Percentiles rank a stretch among this genome's conserved stretches.
Conservation (phyloP, 2,888 invertebrate genomes). For the Nomada flava region DNA sequence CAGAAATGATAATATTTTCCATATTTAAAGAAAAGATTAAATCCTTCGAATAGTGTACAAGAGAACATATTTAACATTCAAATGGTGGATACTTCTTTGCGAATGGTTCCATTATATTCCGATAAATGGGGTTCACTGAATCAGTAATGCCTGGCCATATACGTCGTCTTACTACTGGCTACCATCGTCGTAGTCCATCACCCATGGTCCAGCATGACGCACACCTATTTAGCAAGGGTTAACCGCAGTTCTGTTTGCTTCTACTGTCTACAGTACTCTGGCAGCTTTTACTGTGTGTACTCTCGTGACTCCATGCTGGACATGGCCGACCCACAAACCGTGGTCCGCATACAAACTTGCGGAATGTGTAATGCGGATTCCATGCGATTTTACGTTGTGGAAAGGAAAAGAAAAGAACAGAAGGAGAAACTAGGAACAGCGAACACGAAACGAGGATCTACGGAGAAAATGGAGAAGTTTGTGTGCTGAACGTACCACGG, state of each 20-base stretch:
- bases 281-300: slow-evolving; percentile 57
- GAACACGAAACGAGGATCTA: slow-evolving; percentile 2
- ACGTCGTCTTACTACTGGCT: slow-evolving; percentile 32
- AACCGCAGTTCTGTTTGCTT: slow-evolving; percentile 56
- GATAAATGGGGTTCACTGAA: too few relatives aligned
- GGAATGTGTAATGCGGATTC: slow-evolving; percentile 52
- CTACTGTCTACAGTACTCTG: slow-evolving; percentile 44
- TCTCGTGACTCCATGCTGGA: slow-evolving; percentile 46
- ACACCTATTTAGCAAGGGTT: slow-evolving; percentile 56
- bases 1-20: too few relatives aligned
- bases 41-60: too few relatives aligned
- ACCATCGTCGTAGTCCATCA: slow-evolving; percentile 28
- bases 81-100: too few relatives aligned
- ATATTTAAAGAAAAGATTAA: too few relatives aligned
- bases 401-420: background rate
- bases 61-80: too few relatives aligned
- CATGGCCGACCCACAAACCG: slow-evolving; percentile 51
- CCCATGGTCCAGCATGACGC: slow-evolving; percentile 26
- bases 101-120: too few relatives aligned
- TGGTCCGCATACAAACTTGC: slow-evolving; percentile 41
- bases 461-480: slow-evolving; percentile 7
- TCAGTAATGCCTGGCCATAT: background rate
- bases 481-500: background rate
- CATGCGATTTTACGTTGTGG: slow-evolving; percentile 13
- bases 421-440: too few relatives aligned